A percentile compares a stretch with the other conserved stretches of the same genome.
phyloP scores from a whole-genome alignment of 23 tunicate species.

The Halocynthia roretzi region DNA sequence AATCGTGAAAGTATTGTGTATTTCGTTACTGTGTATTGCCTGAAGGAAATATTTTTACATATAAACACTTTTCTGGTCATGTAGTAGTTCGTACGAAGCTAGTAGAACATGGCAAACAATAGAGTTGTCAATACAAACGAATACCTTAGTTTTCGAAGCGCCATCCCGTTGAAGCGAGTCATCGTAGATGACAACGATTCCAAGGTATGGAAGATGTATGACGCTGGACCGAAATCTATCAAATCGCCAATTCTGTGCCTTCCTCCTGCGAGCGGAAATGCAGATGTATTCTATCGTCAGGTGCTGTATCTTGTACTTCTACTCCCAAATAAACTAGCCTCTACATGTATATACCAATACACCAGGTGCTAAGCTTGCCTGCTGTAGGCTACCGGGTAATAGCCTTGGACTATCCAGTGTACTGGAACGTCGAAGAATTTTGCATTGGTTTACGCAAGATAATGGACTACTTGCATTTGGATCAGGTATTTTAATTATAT shows the following conservation, averaged over 20 bases:
- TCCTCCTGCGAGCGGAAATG: slow-evolving; percentile 69
- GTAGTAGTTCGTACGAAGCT: no score
- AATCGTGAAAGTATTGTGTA: no score
- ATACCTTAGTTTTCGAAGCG: slow-evolving; percentile 54
- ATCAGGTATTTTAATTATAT: slow-evolving; percentile 8
- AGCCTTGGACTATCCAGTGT: slow-evolving; percentile 71
- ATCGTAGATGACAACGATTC: slow-evolving; percentile 34
- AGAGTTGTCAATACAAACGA: slow-evolving; percentile 31
- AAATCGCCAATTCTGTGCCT: slow-evolving; percentile 48
- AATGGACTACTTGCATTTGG: slow-evolving; percentile 40
- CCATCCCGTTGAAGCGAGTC: slow-evolving; percentile 58
- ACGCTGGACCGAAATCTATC: slow-evolving; percentile 47
- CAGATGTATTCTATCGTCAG: slow-evolving; percentile 61
- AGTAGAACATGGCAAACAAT: neutral
- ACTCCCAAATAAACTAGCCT: no score
- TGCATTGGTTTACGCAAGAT: slow-evolving; percentile 63
- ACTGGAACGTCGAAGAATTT: slow-evolving; percentile 71
- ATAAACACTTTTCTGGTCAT: no score
- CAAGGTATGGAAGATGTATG: slow-evolving; percentile 62
- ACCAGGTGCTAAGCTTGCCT: slow-evolving; percentile 44
- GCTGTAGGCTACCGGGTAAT: slow-evolving; percentile 52
- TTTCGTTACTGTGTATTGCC: no score
- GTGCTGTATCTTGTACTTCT: slow-evolving; percentile 6
- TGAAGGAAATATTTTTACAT: no score
- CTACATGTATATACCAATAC: no score